Conservation (phyloP, 2,888 invertebrate species). For the Cynaeus angustus region DNA sequence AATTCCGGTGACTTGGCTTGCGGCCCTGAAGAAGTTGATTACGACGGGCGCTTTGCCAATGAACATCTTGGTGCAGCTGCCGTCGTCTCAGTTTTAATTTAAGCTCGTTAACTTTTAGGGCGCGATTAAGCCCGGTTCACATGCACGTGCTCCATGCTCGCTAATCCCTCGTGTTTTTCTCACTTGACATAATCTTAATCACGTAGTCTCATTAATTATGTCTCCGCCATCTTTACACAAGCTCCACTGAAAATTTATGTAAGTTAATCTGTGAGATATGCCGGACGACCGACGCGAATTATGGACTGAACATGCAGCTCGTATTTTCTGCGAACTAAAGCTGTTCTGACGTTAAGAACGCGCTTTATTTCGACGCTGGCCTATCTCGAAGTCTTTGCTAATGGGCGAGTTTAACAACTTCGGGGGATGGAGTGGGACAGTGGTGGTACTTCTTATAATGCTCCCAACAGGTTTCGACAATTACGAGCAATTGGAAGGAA, state of each 20-base stretch:
- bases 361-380: conserved; percentile 46
- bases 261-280: conserved; percentile 68
- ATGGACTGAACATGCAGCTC: conserved; percentile 64
- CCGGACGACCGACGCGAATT: conserved; percentile 59
- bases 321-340: conserved; percentile 57
- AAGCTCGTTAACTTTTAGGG: conserved; percentile 58
- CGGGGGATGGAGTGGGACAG: neutral
- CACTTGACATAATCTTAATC: conserved; percentile 68
- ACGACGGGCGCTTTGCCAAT: conserved; percentile 40
- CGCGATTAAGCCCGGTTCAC: conserved; percentile 51
- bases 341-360: conserved; percentile 55
- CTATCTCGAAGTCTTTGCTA: conserved; percentile 14
- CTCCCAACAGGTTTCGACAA: conserved; percentile 14
- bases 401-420: conserved; percentile 32
- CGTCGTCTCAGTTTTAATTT: conserved; percentile 56
- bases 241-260: conserved; percentile 65
- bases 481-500: conserved; percentile 14
- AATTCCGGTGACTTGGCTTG: conserved; percentile 8
- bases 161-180: conserved; percentile 55
- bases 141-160: conserved; percentile 50
- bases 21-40: conserved; percentile 18
- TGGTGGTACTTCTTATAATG: conserved; percentile 8
- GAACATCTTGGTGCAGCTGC: conserved; percentile 51
- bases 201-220: conserved; percentile 70
- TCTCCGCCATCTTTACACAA: conserved; percentile 64